Evolutionary conservation across 2,797 vertebrate genomes (phyloP).

Genomic region (Psittacula echo): DNA sequence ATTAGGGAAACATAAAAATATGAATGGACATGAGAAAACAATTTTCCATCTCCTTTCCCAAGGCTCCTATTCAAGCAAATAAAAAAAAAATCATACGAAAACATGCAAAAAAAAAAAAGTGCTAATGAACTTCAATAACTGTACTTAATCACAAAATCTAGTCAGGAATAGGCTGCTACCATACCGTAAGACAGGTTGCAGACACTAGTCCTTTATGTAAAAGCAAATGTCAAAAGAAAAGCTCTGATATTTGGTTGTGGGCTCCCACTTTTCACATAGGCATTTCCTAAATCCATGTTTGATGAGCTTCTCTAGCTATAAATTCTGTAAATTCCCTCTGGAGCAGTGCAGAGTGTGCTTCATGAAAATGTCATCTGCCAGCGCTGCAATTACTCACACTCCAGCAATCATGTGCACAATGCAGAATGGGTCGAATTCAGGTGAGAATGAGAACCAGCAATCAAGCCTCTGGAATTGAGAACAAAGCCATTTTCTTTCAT

Average conservation of each 20-base stretch:
- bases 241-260: conserved; percentile 73
- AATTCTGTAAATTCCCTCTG: conserved; percentile 77
- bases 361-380: conserved; percentile 89
- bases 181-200: conserved; percentile 64
- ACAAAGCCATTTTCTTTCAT: conserved; percentile 92
- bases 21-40: conserved; percentile 1
- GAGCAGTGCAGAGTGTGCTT: conserved; percentile 75
- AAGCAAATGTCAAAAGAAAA: conserved; percentile 77
- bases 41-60: not conserved
- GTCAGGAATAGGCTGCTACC: conserved; percentile 16
- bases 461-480: conserved; percentile 90
- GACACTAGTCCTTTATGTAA: conserved; percentile 41
- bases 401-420: conserved; percentile 92
- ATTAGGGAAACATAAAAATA: conserved; percentile 1
- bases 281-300: conserved; percentile 81
- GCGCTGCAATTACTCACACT: conserved; percentile 90
- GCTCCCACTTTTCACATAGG: conserved; percentile 75
- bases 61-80: not conserved
- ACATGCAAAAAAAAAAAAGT: not conserved
- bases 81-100: not conserved
- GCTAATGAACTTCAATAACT: conserved; percentile 4
- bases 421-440: conserved; percentile 90
- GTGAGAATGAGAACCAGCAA: conserved; percentile 95
- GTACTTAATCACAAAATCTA: conserved; percentile 11
- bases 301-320: conserved; percentile 81